Percentiles rank a stretch among this genome's conserved stretches.
phyloP scores from a whole-genome alignment of 1,140 invertebrate species.

The Philopotamus ludificatus region DNA sequence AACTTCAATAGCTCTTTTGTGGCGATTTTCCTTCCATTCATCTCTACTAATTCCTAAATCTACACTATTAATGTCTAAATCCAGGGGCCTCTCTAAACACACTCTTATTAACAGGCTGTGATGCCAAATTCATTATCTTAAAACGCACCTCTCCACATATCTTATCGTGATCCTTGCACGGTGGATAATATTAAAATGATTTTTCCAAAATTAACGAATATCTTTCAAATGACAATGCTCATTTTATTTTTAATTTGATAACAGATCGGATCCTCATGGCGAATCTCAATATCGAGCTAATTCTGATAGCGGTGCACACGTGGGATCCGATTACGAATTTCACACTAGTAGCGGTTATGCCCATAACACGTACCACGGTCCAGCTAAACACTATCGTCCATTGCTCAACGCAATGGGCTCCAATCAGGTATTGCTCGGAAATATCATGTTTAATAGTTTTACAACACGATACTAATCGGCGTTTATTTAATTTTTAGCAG shows the following conservation, averaged over 20 bases:
- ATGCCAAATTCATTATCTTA: too few species aligned
- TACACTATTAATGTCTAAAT: too few species aligned
- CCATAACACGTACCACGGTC: conserved; percentile 91
- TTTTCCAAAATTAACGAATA: too few species aligned
- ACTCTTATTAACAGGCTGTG: too few species aligned
- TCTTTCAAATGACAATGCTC: background rate
- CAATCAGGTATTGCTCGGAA: conserved; percentile 17
- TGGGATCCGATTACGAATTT: conserved; percentile 48
- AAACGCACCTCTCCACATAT: too few species aligned
- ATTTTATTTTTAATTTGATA: conserved; percentile 29
- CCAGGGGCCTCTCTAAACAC: too few species aligned
- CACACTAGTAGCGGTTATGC: conserved; percentile 60
- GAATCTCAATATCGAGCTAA: conserved; percentile 43
- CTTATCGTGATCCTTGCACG: too few species aligned
- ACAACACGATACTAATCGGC: too few species aligned
- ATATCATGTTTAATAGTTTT: background rate
- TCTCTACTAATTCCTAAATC: too few species aligned
- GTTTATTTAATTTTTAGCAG: background rate
- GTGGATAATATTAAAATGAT: too few species aligned
- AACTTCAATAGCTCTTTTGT: too few species aligned
- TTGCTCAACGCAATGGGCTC: conserved; percentile 59
- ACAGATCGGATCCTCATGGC: conserved; percentile 48
- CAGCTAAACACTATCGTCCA: conserved; percentile 72
- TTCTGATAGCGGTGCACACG: conserved; percentile 30
- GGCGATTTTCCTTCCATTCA: too few species aligned